Evolutionary conservation across 2,113 vertebrate genomes (phyloP).

Genomic region (Cryptomyrus ogoouensis): DNA sequence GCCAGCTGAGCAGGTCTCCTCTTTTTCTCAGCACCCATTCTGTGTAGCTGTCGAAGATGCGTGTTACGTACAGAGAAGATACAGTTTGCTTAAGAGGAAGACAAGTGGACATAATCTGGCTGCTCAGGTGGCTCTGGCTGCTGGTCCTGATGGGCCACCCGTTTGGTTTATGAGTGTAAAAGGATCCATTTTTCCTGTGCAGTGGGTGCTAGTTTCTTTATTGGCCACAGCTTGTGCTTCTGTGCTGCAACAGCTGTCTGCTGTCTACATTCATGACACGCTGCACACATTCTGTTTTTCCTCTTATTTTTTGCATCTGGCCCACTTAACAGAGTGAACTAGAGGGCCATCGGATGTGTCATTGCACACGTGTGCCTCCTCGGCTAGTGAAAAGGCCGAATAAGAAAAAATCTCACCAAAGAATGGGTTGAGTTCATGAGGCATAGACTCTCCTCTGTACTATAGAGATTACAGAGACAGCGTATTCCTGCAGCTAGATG

Average conservation of each 20-base stretch:
- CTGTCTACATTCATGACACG: not conserved
- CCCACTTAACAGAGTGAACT: not conserved
- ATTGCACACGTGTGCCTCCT: not conserved
- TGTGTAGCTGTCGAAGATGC: not conserved
- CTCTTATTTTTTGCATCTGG: not conserved
- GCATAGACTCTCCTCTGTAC: not conserved
- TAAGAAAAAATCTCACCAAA: not conserved
- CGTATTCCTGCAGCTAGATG: conserved; percentile 61
- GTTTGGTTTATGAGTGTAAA: not conserved
- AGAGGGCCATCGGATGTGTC: not conserved
- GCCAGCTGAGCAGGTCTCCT: not conserved
- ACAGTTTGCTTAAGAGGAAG: not conserved
- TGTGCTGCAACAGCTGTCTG: not conserved
- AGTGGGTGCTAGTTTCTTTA: not conserved
- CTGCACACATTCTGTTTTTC: not conserved
- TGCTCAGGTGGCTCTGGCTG: not conserved
- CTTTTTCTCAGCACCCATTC: not conserved
- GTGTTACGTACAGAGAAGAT: not conserved
- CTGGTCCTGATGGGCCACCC: not conserved
- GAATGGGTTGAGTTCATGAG: not conserved
- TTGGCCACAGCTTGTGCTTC: not conserved
- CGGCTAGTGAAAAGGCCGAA: not conserved
- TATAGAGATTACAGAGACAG: conserved; percentile 15
- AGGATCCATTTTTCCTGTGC: not conserved
- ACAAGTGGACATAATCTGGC: not conserved